phyloP scores from a whole-genome alignment of 2,888 invertebrate genomes.

The Cosmopolites sordidus region DNA sequence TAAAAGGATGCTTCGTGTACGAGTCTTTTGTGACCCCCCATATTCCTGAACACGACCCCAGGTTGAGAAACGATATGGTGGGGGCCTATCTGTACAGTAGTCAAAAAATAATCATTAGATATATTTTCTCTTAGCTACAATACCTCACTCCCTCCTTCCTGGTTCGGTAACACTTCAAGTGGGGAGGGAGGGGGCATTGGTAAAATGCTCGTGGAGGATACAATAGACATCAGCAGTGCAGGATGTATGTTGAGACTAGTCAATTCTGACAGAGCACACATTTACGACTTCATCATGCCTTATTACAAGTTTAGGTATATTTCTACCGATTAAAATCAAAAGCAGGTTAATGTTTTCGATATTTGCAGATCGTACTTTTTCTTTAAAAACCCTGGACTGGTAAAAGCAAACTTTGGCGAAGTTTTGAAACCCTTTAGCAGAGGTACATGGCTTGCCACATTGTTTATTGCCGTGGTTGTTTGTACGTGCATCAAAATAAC shows the following conservation, averaged over 20 bases:
- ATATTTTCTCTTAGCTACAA: slow-evolving; percentile 26
- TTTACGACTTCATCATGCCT: slow-evolving; percentile 35
- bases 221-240: slow-evolving; percentile 34
- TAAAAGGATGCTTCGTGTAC: too few relatives aligned
- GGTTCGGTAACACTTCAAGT: slow-evolving; percentile 36
- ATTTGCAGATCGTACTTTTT: slow-evolving; percentile 39
- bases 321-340: too few relatives aligned
- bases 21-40: too few relatives aligned
- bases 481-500: slow-evolving; percentile 43
- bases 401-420: slow-evolving; percentile 42
- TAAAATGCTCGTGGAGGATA: slow-evolving; percentile 33
- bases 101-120: too few relatives aligned
- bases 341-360: too few relatives aligned
- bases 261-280: slow-evolving; percentile 30
- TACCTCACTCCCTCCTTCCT: slow-evolving; percentile 27
- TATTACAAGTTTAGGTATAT: slow-evolving; percentile 38
- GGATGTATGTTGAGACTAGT: slow-evolving; percentile 32
- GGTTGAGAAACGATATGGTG: too few relatives aligned
- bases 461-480: slow-evolving; percentile 42
- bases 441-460: slow-evolving; percentile 46
- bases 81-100: too few relatives aligned
- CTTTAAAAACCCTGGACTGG: slow-evolving; percentile 38
- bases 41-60: too few relatives aligned
- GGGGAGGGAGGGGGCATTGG: slow-evolving; percentile 39
- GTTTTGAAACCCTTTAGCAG: slow-evolving; percentile 50